Evolutionary conservation across 2,888 invertebrate species (phyloP).

Genomic region (Epirrhoe alternata): DNA sequence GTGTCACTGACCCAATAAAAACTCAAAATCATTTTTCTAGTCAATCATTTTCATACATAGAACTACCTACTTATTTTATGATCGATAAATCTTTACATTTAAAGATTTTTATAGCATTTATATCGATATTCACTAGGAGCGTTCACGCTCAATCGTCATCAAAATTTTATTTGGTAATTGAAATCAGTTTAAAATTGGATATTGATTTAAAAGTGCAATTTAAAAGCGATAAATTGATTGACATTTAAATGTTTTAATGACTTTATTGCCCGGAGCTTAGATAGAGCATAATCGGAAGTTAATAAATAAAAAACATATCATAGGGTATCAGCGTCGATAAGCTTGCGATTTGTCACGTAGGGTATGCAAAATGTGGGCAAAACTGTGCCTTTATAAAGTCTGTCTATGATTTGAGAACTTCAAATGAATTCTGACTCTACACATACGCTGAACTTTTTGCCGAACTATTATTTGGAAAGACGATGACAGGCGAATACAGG

Average conservation of each 20-base stretch:
- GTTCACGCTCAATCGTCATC: constrained; percentile 32
- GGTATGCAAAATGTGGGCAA: no score
- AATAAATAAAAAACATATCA: background rate
- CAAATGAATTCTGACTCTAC: no score
- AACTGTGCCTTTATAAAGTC: no score
- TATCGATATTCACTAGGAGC: constrained; percentile 33
- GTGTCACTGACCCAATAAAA: constrained; percentile 21
- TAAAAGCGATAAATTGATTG: constrained; percentile 37
- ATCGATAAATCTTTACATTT: constrained; percentile 25
- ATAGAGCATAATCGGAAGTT: constrained; percentile 4
- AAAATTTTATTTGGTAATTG: constrained; percentile 32
- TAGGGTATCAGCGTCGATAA: no score
- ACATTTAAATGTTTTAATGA: constrained; percentile 28
- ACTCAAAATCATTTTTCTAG: constrained; percentile 7
- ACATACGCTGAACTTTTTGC: no score
- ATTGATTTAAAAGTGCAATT: constrained; percentile 38
- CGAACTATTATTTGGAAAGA: no score
- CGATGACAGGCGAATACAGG: no score
- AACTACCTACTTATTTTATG: constrained; percentile 24
- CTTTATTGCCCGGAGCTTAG: constrained; percentile 21
- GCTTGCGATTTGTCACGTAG: no score
- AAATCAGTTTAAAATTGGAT: constrained; percentile 27
- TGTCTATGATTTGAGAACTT: no score
- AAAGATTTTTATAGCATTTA: constrained; percentile 31
- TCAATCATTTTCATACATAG: constrained; percentile 11